phyloP scores from a whole-genome alignment of 2,113 vertebrate genomes.

The Xyliphius kryptos region DNA sequence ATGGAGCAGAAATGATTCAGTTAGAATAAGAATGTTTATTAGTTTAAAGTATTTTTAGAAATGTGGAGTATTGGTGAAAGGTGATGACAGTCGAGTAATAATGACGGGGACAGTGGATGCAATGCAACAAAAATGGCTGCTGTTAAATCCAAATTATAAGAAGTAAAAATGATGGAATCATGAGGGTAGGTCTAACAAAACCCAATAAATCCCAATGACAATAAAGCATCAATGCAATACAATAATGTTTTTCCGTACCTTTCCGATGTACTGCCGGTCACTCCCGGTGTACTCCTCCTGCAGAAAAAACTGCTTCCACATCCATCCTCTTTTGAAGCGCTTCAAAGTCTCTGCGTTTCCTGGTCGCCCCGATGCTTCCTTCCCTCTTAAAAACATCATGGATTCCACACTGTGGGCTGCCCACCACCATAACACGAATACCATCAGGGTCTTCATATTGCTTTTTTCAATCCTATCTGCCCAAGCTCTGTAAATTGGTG shows the following conservation, averaged over 20 bases:
- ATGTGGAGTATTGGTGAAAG: too few relatives aligned
- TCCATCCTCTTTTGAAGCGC: conserved; percentile 88
- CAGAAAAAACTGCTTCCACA: conserved; percentile 97
- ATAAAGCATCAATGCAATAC: too few relatives aligned
- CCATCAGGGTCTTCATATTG: conserved; percentile 76
- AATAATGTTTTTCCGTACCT: conserved; percentile 68
- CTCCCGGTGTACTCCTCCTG: conserved; percentile 90
- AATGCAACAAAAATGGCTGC: too few relatives aligned
- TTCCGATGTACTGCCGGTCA: conserved; percentile 90
- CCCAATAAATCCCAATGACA: too few relatives aligned
- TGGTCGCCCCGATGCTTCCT: background rate
- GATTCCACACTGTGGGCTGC: conserved; percentile 63
- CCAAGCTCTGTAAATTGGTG: conserved; percentile 35
- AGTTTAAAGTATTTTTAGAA: too few relatives aligned
- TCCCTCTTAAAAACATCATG: conserved; percentile 52
- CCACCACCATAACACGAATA: conserved; percentile 70
- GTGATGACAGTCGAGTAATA: too few relatives aligned
- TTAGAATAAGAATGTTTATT: too few relatives aligned
- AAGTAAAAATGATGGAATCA: too few relatives aligned
- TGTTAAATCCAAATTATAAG: too few relatives aligned
- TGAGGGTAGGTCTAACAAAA: too few relatives aligned
- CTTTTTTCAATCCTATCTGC: conserved; percentile 47
- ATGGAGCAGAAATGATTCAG: too few relatives aligned
- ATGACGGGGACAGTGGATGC: too few relatives aligned
- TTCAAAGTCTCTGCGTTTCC: conserved; percentile 52